Percentiles rank a stretch among this genome's conserved stretches.
Conservation (phyloP, 2,797 vertebrate species). For the Lepilemur septentrionalis region DNA sequence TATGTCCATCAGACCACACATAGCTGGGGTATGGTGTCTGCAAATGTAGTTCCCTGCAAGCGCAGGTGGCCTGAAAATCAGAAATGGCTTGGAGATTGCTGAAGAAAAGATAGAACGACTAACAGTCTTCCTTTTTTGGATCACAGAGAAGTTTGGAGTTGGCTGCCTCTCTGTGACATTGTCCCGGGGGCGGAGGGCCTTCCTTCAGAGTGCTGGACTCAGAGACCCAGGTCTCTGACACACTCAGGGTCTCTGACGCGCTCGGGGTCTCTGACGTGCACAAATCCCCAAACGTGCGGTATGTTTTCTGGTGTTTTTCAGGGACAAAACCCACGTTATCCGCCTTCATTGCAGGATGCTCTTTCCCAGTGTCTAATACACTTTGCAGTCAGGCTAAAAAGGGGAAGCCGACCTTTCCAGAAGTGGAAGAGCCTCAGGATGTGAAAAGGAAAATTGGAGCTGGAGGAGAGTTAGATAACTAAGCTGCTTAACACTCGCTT, state of each 20-base stretch:
- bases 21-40: accelerated
- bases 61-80: neutral
- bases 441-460: neutral
- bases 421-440: neutral
- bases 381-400: neutral
- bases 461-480: neutral
- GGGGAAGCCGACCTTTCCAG: neutral
- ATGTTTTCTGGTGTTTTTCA: neutral
- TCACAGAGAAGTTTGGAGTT: neutral
- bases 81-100: neutral
- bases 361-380: neutral
- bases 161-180: accelerated
- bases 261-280: neutral
- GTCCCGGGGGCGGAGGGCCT: no score
- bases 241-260: neutral
- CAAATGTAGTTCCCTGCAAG: neutral
- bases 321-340: neutral
- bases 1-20: accelerated
- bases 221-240: accelerated
- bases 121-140: neutral
- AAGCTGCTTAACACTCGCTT: neutral
- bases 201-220: neutral
- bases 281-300: accelerated
- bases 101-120: neutral
- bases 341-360: accelerated